These are phyloP conservation scores for Caenorhabditis macrosperma DNA, from an alignment of 2,888 invertebrate genomes.

Conservation along the genomic window DNA sequence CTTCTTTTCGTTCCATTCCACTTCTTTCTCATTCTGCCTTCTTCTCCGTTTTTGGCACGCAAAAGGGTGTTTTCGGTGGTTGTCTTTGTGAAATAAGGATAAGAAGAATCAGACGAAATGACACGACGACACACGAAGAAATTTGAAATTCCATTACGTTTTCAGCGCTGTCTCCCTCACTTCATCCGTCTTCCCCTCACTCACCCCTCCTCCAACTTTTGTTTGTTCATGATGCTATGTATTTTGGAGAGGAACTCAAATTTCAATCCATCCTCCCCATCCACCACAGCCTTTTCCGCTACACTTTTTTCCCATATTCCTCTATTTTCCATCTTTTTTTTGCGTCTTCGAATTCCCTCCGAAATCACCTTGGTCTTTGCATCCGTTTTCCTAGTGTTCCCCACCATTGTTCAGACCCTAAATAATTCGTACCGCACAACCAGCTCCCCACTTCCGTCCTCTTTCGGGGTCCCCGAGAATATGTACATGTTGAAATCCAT, in stretches of 20 bases:
- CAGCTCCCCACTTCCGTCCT: neutral
- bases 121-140: neutral
- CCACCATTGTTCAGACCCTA: slow-evolving; percentile 30
- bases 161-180: slow-evolving; percentile 5
- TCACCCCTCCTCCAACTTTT: slow-evolving; percentile 12
- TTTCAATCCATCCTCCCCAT: slow-evolving; percentile 46
- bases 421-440: slow-evolving; percentile 23
- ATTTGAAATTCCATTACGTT: slow-evolving; percentile 37
- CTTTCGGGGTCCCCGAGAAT: neutral
- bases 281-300: neutral
- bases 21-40: neutral
- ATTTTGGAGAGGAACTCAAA: slow-evolving; percentile 51
- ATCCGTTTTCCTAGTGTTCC: slow-evolving; percentile 18
- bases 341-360: neutral
- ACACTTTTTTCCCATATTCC: slow-evolving; percentile 6
- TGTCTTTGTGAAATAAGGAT: neutral
- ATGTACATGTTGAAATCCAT: slow-evolving; percentile 58
- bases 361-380: neutral
- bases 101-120: neutral
- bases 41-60: neutral
- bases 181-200: neutral
- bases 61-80: neutral
- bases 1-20: neutral
- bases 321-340: slow-evolving; percentile 6
- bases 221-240: slow-evolving; percentile 50